phyloP scores from a whole-genome alignment of 2,888 invertebrate species.

The Elaeidobius kamerunicus region DNA sequence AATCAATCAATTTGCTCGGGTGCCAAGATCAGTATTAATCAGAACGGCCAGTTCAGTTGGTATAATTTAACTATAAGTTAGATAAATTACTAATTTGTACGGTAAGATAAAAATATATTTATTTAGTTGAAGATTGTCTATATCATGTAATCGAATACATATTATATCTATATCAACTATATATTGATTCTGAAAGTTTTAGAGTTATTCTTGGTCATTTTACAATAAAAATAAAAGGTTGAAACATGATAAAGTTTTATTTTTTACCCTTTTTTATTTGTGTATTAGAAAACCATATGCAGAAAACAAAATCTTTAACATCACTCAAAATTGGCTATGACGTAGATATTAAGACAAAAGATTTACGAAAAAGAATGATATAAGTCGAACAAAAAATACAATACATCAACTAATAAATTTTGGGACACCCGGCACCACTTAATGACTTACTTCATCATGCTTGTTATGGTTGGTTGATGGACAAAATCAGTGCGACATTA shows the following conservation, averaged over 20 bases:
- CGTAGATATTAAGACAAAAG: too few species aligned
- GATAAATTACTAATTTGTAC: constrained; percentile 36
- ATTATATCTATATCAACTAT: constrained; percentile 49
- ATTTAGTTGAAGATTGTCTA: constrained; percentile 43
- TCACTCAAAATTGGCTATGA: neutral
- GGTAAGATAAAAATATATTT: constrained; percentile 36
- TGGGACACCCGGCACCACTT: too few species aligned
- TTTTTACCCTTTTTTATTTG: too few species aligned
- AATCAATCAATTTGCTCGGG: too few species aligned
- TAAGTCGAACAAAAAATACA: too few species aligned
- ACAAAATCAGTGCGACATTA: too few species aligned
- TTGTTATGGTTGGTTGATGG: too few species aligned
- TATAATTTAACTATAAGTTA: constrained; percentile 30
- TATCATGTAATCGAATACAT: constrained; percentile 50
- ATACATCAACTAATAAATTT: too few species aligned
- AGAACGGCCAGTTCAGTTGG: constrained; percentile 48
- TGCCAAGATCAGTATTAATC: constrained; percentile 50
- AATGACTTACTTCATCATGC: too few species aligned
- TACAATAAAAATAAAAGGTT: constrained; percentile 64
- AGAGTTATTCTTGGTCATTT: constrained; percentile 71
- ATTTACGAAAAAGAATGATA: too few species aligned
- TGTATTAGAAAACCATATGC: too few species aligned
- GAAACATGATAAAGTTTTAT: constrained; percentile 27
- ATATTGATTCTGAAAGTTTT: constrained; percentile 55
- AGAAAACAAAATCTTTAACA: neutral